Base-by-base conservation (phyloP, 2,888 invertebrate species). In the Oligia fasciuncula region DNA sequence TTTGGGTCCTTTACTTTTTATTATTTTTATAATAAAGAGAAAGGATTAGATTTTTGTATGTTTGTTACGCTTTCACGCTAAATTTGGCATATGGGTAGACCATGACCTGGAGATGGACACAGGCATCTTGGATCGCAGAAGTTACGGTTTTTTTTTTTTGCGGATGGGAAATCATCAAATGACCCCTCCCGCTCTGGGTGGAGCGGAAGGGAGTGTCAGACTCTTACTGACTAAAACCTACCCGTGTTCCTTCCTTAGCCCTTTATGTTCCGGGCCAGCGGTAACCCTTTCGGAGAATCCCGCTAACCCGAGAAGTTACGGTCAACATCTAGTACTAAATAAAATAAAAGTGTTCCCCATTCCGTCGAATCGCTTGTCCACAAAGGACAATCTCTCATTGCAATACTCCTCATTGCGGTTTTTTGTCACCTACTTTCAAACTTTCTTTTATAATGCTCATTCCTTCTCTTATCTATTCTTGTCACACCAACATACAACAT, bases 391-490 rank as follows among this genome's bases (percentile, higher is more conserved):
- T 43, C 13, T 29, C 49, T 49, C 49, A 49, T 49, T 14, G 49
- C 49, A 40, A 8, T 6, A 35, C 29, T 57, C 40, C 29, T 63
- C 13, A 29, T 40, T 29, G 40, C 6, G 11, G 4, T 71, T 73
- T 73, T 60, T 43, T 49, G 51, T 19, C 14, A 29, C 43, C n/a
- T 67, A 73, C 51, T 74, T 68, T 74, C 19, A 67, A 65, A 67
- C 43, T 79, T 73, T 73, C 66, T 29, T 43, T 60, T 62, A 23
- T 0, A 49, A 54, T 23, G 11, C 4, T 73, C 6, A 11, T n/a
- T 79, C 35, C 17, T 49, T 49, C 35, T 49, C 14, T 49, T 60
- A n/a, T 17, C 6, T 9, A 80, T 60, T 66, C 79, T 73, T 60
- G 51, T 67, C 81, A 66, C 72, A 79, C 1, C 35, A 35, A 35